These are phyloP conservation scores for Arbacia lixula DNA, from an alignment of 53 echinoderm and acorn worm genomes.

Conservation along the genomic window DNA sequence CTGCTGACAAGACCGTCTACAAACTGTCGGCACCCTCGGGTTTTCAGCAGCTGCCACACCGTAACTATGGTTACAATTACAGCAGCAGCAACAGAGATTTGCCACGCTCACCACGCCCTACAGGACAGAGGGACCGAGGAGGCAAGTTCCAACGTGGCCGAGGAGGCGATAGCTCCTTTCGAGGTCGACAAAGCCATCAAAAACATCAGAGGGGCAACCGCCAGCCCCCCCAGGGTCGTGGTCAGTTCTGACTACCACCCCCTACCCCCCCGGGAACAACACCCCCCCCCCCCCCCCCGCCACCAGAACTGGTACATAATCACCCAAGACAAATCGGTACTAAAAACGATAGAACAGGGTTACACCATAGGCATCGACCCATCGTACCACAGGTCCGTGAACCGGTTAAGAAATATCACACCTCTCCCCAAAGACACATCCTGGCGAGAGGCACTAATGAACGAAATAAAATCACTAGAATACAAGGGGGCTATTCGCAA, in stretches of 20 bases:
- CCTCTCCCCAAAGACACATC: neutral
- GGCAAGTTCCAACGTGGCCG: neutral
- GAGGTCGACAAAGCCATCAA: neutral
- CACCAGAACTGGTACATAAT: neutral
- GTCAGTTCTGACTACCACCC: neutral
- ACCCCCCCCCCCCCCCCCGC: neutral
- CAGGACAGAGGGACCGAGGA: neutral
- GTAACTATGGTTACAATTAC: neutral
- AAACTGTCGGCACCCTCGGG: neutral
- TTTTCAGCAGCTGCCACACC: neutral
- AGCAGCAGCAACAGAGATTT: neutral
- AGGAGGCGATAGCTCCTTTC: neutral
- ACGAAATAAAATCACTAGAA: neutral
- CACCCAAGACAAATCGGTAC: neutral
- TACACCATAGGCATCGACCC: neutral
- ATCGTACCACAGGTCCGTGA: neutral
- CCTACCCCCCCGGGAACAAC: neutral
- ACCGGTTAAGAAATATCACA: neutral
- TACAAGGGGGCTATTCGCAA: neutral
- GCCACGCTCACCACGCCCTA: neutral
- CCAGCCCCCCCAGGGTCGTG: neutral
- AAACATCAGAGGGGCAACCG: neutral
- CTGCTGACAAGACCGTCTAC: neutral
- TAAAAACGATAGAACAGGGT: neutral
- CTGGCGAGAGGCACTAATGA: neutral